A percentile compares a stretch with the other conserved stretches of the same genome.
Evolutionary conservation across 2,113 vertebrate species (phyloP).

Genomic region (Lates calcarifer): DNA sequence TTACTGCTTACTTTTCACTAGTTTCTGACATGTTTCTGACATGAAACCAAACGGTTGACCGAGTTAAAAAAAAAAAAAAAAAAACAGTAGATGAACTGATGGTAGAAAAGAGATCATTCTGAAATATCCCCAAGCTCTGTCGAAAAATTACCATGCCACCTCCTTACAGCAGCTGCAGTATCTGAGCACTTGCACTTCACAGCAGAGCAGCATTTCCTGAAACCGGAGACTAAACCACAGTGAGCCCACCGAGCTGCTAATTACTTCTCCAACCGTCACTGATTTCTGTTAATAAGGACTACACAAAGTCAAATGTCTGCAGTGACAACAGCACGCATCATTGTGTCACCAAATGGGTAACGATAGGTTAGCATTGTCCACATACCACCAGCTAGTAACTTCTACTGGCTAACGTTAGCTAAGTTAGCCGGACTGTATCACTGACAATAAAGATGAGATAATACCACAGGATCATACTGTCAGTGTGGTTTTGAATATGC

Average conservation of each 20-base stretch:
- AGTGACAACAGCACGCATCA: background rate
- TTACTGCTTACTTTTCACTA: background rate
- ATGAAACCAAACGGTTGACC: background rate
- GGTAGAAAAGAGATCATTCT: background rate
- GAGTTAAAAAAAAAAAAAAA: background rate
- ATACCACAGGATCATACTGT: constrained; percentile 6
- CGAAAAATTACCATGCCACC: background rate
- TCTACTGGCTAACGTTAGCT: constrained; percentile 69
- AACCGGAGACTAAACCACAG: constrained; percentile 47
- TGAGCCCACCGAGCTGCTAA: constrained; percentile 20
- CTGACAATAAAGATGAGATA: constrained; percentile 17
- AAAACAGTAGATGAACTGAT: background rate
- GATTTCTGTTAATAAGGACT: background rate
- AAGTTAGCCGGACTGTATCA: constrained; percentile 52
- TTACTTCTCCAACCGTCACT: background rate
- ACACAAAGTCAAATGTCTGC: background rate
- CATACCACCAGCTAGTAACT: constrained; percentile 62
- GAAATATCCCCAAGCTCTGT: background rate
- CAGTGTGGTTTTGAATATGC: background rate
- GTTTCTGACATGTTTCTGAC: background rate
- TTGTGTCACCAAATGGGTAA: constrained; percentile 9
- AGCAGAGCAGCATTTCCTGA: constrained; percentile 57
- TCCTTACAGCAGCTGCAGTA: constrained; percentile 28
- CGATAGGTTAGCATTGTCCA: constrained; percentile 57
- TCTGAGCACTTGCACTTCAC: constrained; percentile 28